Conservation (phyloP, 2,888 invertebrate genomes). For the Tortricodes alternella region DNA sequence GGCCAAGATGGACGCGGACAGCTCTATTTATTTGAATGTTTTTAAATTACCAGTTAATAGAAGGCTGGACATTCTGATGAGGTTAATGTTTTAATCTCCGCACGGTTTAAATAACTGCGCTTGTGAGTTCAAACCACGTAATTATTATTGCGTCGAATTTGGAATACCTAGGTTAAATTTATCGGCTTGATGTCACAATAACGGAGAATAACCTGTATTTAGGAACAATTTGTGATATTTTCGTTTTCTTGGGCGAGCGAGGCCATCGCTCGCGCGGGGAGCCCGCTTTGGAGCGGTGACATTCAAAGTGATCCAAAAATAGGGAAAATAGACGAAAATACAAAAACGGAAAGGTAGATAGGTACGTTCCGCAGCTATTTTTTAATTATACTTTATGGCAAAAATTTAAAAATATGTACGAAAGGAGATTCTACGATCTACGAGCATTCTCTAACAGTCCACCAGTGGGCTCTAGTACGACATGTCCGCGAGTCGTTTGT, state of each 20-base stretch:
- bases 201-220: constrained; percentile 17
- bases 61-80: too few species aligned
- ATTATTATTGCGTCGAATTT: background rate
- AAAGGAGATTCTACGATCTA: too few species aligned
- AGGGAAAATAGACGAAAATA: constrained; percentile 13
- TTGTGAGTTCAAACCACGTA: constrained; percentile 2
- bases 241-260: constrained; percentile 3
- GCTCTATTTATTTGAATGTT: background rate
- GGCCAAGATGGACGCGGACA: too few species aligned
- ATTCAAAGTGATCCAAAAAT: constrained; percentile 16
- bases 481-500: too few species aligned
- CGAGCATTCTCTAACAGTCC: too few species aligned
- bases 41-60: background rate
- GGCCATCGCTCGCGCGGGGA: constrained; percentile 12
- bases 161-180: background rate
- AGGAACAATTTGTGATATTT: constrained; percentile 18
- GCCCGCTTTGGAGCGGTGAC: background rate
- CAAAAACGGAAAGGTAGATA: background rate
- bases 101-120: background rate
- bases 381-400: too few species aligned
- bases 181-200: constrained; percentile 8
- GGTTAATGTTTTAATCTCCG: too few species aligned
- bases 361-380: too few species aligned
- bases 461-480: too few species aligned
- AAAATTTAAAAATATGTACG: too few species aligned